A percentile compares a stretch with the other conserved stretches of the same genome.
Evolutionary conservation across 2,113 vertebrate species (phyloP).

Genomic region (Elephas maximus): DNA sequence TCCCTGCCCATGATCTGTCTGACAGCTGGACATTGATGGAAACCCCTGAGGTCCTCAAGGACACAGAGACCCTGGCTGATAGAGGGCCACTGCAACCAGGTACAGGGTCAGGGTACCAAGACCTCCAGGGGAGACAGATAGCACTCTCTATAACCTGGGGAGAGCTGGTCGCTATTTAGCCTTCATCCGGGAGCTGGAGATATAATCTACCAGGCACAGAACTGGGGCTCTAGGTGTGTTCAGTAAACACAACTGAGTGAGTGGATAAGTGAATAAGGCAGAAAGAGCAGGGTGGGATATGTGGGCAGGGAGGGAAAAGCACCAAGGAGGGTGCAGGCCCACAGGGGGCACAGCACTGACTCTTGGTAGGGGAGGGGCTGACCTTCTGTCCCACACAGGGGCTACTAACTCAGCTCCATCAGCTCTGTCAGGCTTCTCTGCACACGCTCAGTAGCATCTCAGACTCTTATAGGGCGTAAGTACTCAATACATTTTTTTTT

Average conservation of each 20-base stretch:
- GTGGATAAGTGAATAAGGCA: neutral
- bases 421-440: neutral
- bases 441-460: neutral
- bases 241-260: neutral
- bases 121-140: neutral
- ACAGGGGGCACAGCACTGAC: neutral
- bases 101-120: too few species aligned
- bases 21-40: neutral
- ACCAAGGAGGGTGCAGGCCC: neutral
- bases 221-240: accelerated
- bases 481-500: neutral
- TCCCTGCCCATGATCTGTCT: neutral
- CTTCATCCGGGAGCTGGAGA: neutral
- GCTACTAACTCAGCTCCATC: too few species aligned
- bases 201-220: too few species aligned
- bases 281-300: neutral
- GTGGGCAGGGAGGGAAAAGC: neutral
- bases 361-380: neutral
- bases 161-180: too few species aligned
- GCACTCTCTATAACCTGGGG: neutral
- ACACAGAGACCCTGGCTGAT: neutral
- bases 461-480: neutral
- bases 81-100: neutral
- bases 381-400: neutral
- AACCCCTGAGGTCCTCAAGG: neutral